These are phyloP conservation scores for Apomyelois bistriatella DNA, from an alignment of 2,888 invertebrate species.

Conservation along the genomic window DNA sequence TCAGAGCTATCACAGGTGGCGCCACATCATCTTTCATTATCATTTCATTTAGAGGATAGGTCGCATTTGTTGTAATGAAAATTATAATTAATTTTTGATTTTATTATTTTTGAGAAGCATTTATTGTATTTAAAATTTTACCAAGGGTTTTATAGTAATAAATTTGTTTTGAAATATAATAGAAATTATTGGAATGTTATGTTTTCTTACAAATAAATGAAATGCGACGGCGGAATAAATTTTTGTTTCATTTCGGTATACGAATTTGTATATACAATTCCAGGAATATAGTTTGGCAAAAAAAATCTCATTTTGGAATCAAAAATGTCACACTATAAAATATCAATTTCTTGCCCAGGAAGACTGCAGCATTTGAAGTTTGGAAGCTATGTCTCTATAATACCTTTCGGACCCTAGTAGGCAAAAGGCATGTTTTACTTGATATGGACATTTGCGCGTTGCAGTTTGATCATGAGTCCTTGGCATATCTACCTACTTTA, in stretches of 20 bases:
- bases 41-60: conserved; percentile 67
- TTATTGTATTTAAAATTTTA: conserved; percentile 17
- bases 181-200: conserved; percentile 36
- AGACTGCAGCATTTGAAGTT: no score
- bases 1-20: conserved; percentile 51
- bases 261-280: no score
- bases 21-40: conserved; percentile 43
- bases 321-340: no score
- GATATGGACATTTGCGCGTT: no score
- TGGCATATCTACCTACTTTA: no score
- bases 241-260: conserved; percentile 18
- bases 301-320: no score
- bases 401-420: no score
- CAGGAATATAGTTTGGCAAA: no score
- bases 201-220: conserved; percentile 73
- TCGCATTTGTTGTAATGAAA: conserved; percentile 73
- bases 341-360: no score
- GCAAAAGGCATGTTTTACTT: no score
- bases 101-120: conserved; percentile 16
- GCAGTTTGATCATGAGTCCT: no score
- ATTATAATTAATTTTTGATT: conserved; percentile 36
- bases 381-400: no score
- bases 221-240: conserved; percentile 71
- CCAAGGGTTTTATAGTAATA: conserved; percentile 6
- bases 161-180: conserved; percentile 15